Percentiles rank a stretch among this genome's conserved stretches.
Conservation (phyloP, 2,888 invertebrate genomes). For the Hypena proboscidalis region DNA sequence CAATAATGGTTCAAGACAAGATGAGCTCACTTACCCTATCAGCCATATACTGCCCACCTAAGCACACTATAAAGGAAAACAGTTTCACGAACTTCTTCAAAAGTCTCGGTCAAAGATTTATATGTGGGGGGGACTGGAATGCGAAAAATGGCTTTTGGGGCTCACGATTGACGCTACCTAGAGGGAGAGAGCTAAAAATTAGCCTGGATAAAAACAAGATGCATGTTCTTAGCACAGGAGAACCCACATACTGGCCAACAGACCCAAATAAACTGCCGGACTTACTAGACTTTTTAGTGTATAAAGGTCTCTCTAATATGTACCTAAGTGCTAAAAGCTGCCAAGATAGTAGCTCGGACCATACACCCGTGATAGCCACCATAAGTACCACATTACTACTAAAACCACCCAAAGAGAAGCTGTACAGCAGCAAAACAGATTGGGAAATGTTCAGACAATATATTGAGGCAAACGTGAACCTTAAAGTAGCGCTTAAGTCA, state of each 20-base stretch:
- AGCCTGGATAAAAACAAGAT: conserved; percentile 5
- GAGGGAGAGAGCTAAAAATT: conserved; percentile 9
- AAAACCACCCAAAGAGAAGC: not conserved
- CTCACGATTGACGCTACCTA: conserved; percentile 6
- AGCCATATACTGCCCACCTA: conserved; percentile 14
- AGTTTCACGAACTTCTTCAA: not conserved
- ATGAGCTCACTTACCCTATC: not conserved
- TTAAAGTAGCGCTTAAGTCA: not conserved
- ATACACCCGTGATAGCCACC: not conserved
- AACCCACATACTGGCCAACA: conserved; percentile 6
- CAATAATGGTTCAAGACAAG: conserved; percentile 1
- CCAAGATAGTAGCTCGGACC: not conserved
- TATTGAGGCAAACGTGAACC: not conserved
- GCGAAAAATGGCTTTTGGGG: conserved; percentile 15
- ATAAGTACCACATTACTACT: not conserved
- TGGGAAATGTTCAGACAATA: not conserved
- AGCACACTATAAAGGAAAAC: conserved; percentile 5
- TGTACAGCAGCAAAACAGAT: not conserved
- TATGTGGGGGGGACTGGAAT: conserved; percentile 21
- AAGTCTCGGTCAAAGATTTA: conserved; percentile 1
- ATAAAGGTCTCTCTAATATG: not conserved
- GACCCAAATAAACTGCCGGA: conserved; percentile 6
- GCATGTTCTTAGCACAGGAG: not conserved
- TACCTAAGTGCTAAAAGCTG: not conserved
- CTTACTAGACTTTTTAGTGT: conserved; percentile 4